A percentile compares a stretch with the other conserved stretches of the same genome.
Evolutionary conservation across 2,888 invertebrate species (phyloP).

Genomic region (Macroteleia sp.): DNA sequence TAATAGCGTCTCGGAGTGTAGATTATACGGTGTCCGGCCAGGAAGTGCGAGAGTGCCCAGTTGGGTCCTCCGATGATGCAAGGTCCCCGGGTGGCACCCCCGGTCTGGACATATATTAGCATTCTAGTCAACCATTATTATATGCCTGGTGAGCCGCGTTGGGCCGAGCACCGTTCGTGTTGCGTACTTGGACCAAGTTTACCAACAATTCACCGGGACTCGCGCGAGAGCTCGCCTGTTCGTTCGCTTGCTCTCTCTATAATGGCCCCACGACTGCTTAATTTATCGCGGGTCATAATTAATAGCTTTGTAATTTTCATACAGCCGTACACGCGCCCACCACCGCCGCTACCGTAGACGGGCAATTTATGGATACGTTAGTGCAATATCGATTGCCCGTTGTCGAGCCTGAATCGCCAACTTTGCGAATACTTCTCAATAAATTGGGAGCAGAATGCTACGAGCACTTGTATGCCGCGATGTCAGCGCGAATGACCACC

Average conservation of each 20-base stretch:
- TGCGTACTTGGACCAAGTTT: slow-evolving; percentile 84
- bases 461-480: slow-evolving; percentile 48
- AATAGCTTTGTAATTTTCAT: slow-evolving; percentile 84
- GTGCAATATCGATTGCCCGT: slow-evolving; percentile 62
- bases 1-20: slow-evolving; percentile 83
- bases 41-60: slow-evolving; percentile 81
- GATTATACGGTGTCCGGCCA: slow-evolving; percentile 82
- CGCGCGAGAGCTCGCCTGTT: slow-evolving; percentile 67
- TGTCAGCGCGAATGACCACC: slow-evolving; percentile 53
- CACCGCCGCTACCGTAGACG: slow-evolving; percentile 42
- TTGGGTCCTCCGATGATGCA: slow-evolving; percentile 83
- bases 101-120: slow-evolving; percentile 82
- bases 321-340: slow-evolving; percentile 69
- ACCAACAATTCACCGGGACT: slow-evolving; percentile 83
- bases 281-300: slow-evolving; percentile 84
- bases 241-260: slow-evolving; percentile 77
- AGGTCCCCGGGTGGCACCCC: slow-evolving; percentile 82
- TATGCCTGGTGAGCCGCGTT: slow-evolving; percentile 83
- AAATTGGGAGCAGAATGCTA: slow-evolving; percentile 60
- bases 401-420: slow-evolving; percentile 63
- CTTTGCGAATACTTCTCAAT: slow-evolving; percentile 63
- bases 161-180: slow-evolving; percentile 79
- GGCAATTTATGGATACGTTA: slow-evolving; percentile 66
- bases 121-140: slow-evolving; percentile 84
- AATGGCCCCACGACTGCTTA: slow-evolving; percentile 83